Conservation (phyloP, 2,113 vertebrate species). For the Aegypius monachus region DNA sequence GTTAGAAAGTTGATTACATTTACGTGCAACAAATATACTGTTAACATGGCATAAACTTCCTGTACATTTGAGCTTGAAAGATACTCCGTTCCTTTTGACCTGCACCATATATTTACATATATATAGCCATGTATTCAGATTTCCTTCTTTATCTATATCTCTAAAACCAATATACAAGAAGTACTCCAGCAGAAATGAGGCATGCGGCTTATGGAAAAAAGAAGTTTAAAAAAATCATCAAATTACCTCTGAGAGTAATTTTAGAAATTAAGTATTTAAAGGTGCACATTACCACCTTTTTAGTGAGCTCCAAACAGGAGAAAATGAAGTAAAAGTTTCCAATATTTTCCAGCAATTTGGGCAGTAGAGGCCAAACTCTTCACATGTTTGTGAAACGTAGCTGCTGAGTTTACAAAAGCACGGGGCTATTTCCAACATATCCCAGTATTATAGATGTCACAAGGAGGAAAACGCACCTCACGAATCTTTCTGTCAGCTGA, state of each 20-base stretch:
- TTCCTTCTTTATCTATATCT: background rate
- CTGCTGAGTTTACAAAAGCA: background rate
- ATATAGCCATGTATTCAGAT: background rate
- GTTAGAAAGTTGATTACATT: background rate
- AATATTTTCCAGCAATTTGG: background rate
- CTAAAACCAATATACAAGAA: background rate
- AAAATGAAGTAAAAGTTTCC: background rate
- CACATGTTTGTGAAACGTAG: rapidly evolving
- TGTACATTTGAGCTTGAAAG: background rate
- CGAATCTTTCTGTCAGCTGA: constrained; percentile 89
- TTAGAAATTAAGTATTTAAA: background rate
- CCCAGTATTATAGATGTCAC: background rate
- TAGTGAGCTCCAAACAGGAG: background rate
- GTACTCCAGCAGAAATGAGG: constrained; percentile 13
- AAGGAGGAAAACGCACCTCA: constrained; percentile 78
- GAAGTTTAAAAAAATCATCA: background rate
- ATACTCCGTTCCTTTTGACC: background rate
- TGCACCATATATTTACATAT: background rate
- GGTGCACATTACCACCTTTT: background rate
- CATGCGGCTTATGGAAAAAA: background rate
- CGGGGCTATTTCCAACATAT: background rate
- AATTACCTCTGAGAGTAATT: background rate
- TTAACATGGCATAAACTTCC: background rate
- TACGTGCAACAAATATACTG: constrained; percentile 4
- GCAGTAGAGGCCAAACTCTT: background rate